These are phyloP conservation scores for Zele albiditarsus DNA, from an alignment of 2,888 invertebrate species.

Conservation along the genomic window DNA sequence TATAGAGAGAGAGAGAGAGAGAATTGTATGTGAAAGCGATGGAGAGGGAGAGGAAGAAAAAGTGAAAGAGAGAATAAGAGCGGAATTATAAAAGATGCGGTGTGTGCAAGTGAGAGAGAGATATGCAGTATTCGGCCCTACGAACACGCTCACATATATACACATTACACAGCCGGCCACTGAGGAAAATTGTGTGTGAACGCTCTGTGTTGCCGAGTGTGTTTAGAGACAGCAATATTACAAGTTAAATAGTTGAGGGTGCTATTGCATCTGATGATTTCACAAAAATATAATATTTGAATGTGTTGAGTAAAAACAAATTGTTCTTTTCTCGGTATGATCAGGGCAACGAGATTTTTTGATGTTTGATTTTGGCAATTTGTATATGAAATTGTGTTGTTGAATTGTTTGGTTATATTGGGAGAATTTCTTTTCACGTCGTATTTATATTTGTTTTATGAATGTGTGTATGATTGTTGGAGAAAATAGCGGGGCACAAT, in stretches of 20 bases:
- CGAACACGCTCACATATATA: conserved; percentile 21
- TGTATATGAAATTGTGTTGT: too few species aligned
- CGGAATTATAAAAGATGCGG: not conserved
- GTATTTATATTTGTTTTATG: not conserved
- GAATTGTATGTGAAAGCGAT: not conserved
- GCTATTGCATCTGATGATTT: not conserved
- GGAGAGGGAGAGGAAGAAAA: not conserved
- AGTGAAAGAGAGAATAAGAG: conserved; percentile 22
- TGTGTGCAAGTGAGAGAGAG: not conserved
- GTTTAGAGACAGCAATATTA: not conserved
- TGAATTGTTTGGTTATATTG: too few species aligned
- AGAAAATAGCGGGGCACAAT: conserved; percentile 12
- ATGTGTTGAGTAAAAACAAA: too few species aligned
- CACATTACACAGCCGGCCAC: conserved; percentile 12
- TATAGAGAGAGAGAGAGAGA: not conserved
- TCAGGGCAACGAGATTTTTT: too few species aligned
- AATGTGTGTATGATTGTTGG: not conserved
- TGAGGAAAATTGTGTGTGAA: conserved; percentile 27
- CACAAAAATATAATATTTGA: not conserved
- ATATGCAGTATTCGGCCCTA: conserved; percentile 9
- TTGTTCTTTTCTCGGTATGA: too few species aligned
- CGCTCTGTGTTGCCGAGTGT: conserved; percentile 7
- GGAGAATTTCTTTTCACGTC: not conserved
- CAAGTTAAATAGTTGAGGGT: not conserved
- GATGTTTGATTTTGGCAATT: too few species aligned